Evolutionary conservation across 2,888 invertebrate species (phyloP).

Genomic region (Eilema griseolum): DNA sequence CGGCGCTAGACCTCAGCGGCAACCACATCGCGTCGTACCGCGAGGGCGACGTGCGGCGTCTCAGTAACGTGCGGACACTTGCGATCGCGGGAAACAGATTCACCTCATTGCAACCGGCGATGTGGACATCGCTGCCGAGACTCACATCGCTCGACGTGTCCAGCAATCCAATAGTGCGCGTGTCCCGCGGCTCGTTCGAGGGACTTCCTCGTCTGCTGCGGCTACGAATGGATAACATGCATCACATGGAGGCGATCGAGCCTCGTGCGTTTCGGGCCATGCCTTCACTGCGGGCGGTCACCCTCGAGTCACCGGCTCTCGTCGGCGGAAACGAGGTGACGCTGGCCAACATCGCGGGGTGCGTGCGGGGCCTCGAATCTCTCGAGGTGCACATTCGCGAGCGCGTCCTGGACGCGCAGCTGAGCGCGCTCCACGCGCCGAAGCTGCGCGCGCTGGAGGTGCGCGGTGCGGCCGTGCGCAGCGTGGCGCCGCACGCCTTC

Average conservation of each 20-base stretch:
- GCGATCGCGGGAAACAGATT: conserved; percentile 91
- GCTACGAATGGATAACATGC: conserved; percentile 89
- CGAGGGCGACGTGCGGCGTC: conserved; percentile 88
- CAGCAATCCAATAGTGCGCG: conserved; percentile 91
- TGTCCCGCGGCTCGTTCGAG: conserved; percentile 88
- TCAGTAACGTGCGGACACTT: conserved; percentile 89
- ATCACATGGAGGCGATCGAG: conserved; percentile 89
- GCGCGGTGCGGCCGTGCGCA: conserved; percentile 90
- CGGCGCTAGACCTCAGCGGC: conserved; percentile 90
- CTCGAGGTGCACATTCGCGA: conserved; percentile 88
- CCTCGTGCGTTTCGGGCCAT: conserved; percentile 89
- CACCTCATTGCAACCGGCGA: conserved; percentile 89
- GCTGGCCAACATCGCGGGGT: conserved; percentile 56
- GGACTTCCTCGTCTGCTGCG: conserved; percentile 90
- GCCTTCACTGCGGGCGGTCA: conserved; percentile 88
- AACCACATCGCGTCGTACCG: conserved; percentile 90
- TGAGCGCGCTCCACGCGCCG: conserved; percentile 90
- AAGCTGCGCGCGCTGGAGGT: conserved; percentile 92
- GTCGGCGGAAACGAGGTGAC: conserved; percentile 60
- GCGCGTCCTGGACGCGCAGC: conserved; percentile 89
- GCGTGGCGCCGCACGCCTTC: conserved; percentile 90
- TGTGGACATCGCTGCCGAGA: conserved; percentile 89
- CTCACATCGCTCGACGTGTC: conserved; percentile 92
- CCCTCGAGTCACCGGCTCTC: conserved; percentile 88
- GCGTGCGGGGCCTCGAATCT: conserved; percentile 60